Evolutionary conservation across 1,140 invertebrate species (phyloP).

Genomic region (Schlechtendalia chinensis): DNA sequence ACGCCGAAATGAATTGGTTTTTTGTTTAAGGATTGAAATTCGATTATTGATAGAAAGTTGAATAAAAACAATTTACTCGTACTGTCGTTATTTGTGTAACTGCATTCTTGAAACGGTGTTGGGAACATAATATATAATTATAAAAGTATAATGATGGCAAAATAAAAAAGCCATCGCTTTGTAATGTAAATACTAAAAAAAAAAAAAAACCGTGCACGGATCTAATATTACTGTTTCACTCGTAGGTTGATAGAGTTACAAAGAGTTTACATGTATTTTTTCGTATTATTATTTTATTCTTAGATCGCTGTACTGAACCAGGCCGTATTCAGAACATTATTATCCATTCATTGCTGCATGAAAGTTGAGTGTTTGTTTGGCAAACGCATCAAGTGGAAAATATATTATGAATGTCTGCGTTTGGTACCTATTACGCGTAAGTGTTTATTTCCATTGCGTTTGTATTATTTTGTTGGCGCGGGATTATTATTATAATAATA

Average conservation of each 20-base stretch:
- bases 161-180: neutral
- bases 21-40: conserved; percentile 11
- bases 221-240: neutral
- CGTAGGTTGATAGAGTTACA: neutral
- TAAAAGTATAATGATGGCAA: neutral
- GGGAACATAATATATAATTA: conserved; percentile 1
- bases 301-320: neutral
- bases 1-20: neutral
- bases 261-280: neutral
- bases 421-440: neutral
- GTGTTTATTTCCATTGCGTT: conserved; percentile 20
- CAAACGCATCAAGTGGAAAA: conserved; percentile 30
- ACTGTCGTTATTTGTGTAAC: neutral
- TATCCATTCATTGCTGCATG: neutral
- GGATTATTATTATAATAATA: neutral
- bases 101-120: neutral
- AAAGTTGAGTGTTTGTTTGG: conserved; percentile 41
- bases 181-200: neutral
- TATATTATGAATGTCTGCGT: conserved; percentile 14
- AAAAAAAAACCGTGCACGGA: neutral
- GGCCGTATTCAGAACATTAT: conserved; percentile 4
- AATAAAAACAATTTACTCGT: neutral
- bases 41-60: conserved; percentile 6
- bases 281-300: neutral
- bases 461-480: neutral